Percentiles rank a stretch among this genome's conserved stretches.
Conservation (phyloP, 2,113 vertebrate species). For the Poecilia latipinna region DNA sequence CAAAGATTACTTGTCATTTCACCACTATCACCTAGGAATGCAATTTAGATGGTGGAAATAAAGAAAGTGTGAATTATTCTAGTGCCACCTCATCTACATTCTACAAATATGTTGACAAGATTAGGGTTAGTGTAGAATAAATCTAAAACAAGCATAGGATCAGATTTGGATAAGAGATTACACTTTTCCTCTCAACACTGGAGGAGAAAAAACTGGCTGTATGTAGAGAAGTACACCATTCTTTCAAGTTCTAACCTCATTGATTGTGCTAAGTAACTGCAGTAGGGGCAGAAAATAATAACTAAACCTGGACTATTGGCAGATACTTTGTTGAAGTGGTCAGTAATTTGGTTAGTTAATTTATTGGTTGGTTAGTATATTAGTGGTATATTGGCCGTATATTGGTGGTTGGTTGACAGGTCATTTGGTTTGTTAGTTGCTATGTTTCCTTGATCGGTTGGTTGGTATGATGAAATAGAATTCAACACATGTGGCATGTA, state of each 20-base stretch:
- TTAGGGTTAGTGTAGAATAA: neutral
- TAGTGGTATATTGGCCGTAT: no score
- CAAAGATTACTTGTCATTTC: neutral
- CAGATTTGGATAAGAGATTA: neutral
- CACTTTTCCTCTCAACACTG: neutral
- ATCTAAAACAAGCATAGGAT: neutral
- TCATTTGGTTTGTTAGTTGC: no score
- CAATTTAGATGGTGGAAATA: neutral
- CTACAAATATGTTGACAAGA: neutral
- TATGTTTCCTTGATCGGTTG: no score
- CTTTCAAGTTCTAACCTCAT: neutral
- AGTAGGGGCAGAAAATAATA: neutral
- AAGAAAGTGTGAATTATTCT: neutral
- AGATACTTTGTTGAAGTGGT: no score
- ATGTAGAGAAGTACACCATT: neutral
- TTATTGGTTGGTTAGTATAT: neutral
- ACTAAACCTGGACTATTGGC: neutral
- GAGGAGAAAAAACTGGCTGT: neutral
- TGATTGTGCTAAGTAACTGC: no score
- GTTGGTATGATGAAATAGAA: neutral
- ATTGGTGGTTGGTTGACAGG: no score
- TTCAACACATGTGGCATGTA: neutral
- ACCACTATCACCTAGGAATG: neutral
- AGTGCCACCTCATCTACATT: neutral
- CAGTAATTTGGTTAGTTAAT: no score